Percentiles rank a stretch among this genome's conserved stretches.
Evolutionary conservation across 2,113 vertebrate species (phyloP).

Genomic region (Coreoperca whiteheadi): DNA sequence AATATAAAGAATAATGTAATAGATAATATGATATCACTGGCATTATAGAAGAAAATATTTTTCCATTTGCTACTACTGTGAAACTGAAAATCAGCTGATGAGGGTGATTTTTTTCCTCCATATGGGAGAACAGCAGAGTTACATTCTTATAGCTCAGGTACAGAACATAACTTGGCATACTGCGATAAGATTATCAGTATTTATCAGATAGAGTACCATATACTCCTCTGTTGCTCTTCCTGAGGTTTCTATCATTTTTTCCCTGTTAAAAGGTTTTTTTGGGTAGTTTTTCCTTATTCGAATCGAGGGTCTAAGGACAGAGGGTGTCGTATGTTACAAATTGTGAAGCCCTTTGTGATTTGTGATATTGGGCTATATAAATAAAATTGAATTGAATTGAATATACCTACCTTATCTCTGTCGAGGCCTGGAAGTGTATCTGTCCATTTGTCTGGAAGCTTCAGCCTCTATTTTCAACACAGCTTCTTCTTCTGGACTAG

Average conservation of each 20-base stretch:
- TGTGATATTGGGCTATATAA: too few relatives aligned
- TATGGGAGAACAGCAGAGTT: neutral
- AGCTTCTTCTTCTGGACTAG: neutral
- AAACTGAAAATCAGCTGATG: slow-evolving; percentile 13
- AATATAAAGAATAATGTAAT: neutral
- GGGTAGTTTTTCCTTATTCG: too few relatives aligned
- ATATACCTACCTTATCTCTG: slow-evolving; percentile 7
- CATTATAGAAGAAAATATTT: neutral
- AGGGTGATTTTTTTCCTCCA: neutral
- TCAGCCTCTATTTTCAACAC: neutral
- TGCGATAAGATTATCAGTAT: slow-evolving; percentile 20
- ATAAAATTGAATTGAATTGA: too few relatives aligned
- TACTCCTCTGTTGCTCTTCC: too few relatives aligned
- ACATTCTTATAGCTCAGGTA: neutral
- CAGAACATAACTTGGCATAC: neutral
- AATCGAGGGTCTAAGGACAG: too few relatives aligned
- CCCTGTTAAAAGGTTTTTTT: too few relatives aligned
- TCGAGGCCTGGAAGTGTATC: neutral
- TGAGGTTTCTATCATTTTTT: too few relatives aligned
- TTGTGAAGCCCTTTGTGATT: too few relatives aligned
- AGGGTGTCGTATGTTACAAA: too few relatives aligned
- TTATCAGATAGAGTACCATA: too few relatives aligned
- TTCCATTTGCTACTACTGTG: neutral
- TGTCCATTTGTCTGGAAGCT: neutral
- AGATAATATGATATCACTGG: neutral